Base-by-base conservation (phyloP, 30 jellyfish, hydroid and myxozoan genomes). In the Rhopilema esculentum region DNA sequence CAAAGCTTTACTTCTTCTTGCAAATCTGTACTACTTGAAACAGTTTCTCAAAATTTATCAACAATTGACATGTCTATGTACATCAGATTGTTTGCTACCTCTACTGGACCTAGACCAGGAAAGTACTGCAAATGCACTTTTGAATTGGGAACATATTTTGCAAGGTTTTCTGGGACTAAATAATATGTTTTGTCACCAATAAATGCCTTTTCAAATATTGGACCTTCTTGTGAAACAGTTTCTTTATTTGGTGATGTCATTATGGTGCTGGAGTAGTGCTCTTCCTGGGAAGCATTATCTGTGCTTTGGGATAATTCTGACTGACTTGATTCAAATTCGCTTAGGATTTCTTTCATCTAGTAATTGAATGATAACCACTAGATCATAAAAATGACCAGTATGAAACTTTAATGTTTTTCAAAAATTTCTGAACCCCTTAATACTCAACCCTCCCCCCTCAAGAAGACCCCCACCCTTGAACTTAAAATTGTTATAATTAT, bases 131-230 rank as follows among this genome's bases (percentile, higher is more conserved):
- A 16, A 27, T 69, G 52, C 22, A 28, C 24, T 69, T 69, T 20
- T 18, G 79, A 24, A 69, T 20, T 16, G 22, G 79, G 79, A 28
- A 69, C 79, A 69, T 69, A 69, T 69, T 29, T 69, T 24, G 79
- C 49, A 24, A 69, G 52, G 30, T 69, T 27, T 69, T 69, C 52
- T 22, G 79, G 79, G 24, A 69, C 79, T 28, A 69, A 69, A 17
- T 29, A 69, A 69, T 22, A 69, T 21, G 79, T 69, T 27, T 69
- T 28, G 1, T 28, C 79, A 69, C 52, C 79, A 4, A 69, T 21
- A 0, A 22, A 24, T 7, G 23, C 79, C 52, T 69, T 28, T 28
- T 69, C 52, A 24, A 69, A 69, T 63, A 18, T 63, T 40, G 57
- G 57, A 40, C 57, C 57, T 40, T 40, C 57, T 40, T 40, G 57